Base-by-base conservation (phyloP, 2,113 vertebrate species). In the Melanostigma gelatinosum region DNA sequence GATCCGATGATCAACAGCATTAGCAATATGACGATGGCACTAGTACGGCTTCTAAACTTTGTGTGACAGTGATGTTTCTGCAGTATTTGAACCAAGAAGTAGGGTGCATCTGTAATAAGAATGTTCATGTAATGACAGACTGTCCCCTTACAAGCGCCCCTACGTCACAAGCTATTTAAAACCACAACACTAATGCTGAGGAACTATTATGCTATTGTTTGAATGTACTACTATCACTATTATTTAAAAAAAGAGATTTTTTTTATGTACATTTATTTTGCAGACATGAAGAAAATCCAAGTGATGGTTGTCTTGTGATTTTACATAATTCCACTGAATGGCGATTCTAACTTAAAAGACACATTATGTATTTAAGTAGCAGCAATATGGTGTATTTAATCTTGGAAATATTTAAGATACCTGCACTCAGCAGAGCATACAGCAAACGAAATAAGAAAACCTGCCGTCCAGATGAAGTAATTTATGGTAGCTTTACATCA, bases 361-460 rank as follows among this genome's bases (percentile, higher is more conserved):
- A 89, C 85, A 57, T 89, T 89, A 88, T 90, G 82, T 95, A 95
- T 95, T 94, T 95, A 95, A 94, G 90, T 89, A 91, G 75, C 80
- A 90, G 85, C 91, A 88, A 85, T 92, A 92, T 89, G 88, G 77
- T 94, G 90, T 95, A 95, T 95, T 94, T 95, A 95, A 94, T 93
- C 92, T 88, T 90, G 83, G 91, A 87, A 88, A 85, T 94, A 94
- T 94, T 93, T 93, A 93, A 95, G 85, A 94, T 85, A 86, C 74
- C 81, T 92, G 83, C 89, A 93, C 88, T 89, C 89, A 82, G 80
- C 75, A 72, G 79, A 91, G 75, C 79, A 82, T 89, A 88, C 76
- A 90, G 80, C 85, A 71, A 88, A 84, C 69, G 0, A 34, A 60
- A 32, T 74, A 58, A 29, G 79, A 85, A 77, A 85, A 75, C 85